A percentile compares a stretch with the other conserved stretches of the same genome.
These are phyloP conservation scores for Xanthia togata DNA, from an alignment of 2,888 invertebrate species.

Conservation along the genomic window DNA sequence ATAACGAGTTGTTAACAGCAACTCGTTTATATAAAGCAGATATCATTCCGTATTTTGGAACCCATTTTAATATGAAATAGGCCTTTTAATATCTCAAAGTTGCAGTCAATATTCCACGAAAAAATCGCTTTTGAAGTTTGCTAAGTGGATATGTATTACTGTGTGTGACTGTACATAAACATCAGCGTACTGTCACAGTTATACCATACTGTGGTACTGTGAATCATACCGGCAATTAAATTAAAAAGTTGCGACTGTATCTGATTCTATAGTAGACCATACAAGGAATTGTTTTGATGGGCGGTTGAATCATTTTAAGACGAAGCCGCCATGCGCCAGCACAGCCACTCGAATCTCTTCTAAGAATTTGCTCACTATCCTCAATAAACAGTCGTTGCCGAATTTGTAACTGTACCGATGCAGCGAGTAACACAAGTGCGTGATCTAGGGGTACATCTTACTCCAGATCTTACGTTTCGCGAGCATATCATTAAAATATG, in stretches of 20 bases:
- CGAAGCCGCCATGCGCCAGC: conserved; percentile 8
- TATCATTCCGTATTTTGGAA: not conserved
- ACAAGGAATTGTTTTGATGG: conserved; percentile 24
- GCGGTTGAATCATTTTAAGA: conserved; percentile 21
- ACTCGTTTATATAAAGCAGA: not conserved
- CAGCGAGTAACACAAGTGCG: too few relatives aligned
- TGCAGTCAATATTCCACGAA: too few relatives aligned
- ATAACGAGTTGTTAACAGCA: not conserved
- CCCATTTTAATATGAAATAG: too few relatives aligned
- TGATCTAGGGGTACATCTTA: too few relatives aligned
- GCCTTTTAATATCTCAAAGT: too few relatives aligned
- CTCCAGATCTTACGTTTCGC: too few relatives aligned
- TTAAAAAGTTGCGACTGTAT: not conserved
- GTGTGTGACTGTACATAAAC: not conserved
- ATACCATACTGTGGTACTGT: not conserved
- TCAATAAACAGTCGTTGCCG: not conserved
- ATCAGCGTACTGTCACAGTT: not conserved
- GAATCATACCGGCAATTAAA: conserved; percentile 28
- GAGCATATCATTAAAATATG: too few relatives aligned
- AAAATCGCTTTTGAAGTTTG: too few relatives aligned
- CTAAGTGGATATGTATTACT: too few relatives aligned
- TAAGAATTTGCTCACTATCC: not conserved
- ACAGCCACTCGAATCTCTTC: not conserved
- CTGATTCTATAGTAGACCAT: not conserved
- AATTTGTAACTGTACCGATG: conserved; percentile 5